Percentiles rank a stretch among this genome's conserved stretches.
These are phyloP conservation scores for Champsocephalus esox DNA, from an alignment of 2,797 vertebrate genomes.

Conservation along the genomic window DNA sequence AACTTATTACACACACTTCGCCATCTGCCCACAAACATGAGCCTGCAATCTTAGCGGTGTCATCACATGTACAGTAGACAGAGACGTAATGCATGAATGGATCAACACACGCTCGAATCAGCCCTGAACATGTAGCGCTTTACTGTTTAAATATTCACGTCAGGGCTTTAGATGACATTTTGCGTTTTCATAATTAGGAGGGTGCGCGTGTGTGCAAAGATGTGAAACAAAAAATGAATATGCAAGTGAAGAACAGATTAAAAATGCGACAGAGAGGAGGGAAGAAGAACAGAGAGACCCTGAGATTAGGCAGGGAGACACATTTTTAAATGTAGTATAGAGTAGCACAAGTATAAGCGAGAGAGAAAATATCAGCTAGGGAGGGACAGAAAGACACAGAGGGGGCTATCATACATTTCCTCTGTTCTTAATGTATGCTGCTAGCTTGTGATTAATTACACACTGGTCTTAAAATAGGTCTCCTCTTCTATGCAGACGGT, in stretches of 20 bases:
- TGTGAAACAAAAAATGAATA: slow-evolving; percentile 15
- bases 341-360: slow-evolving; percentile 13
- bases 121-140: slow-evolving; percentile 3
- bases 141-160: slow-evolving; percentile 21
- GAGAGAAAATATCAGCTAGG: slow-evolving; percentile 44
- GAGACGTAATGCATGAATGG: slow-evolving; percentile 25
- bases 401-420: slow-evolving; percentile 67
- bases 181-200: slow-evolving; percentile 11
- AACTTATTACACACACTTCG: slow-evolving; percentile 76
- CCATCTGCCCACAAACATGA: slow-evolving; percentile 66
- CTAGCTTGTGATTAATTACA: slow-evolving; percentile 84
- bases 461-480: slow-evolving; percentile 80
- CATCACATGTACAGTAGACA: slow-evolving; percentile 35
- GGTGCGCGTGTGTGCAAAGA: slow-evolving; percentile 7
- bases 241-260: slow-evolving; percentile 26
- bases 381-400: slow-evolving; percentile 64
- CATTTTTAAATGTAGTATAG: slow-evolving; percentile 45
- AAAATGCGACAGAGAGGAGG: slow-evolving; percentile 1
- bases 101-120: neutral
- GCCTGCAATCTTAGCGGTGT: slow-evolving; percentile 42
- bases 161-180: slow-evolving; percentile 20
- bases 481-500: slow-evolving; percentile 57
- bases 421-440: slow-evolving; percentile 68
- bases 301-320: slow-evolving; percentile 23
- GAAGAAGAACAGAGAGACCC: neutral